A percentile compares a stretch with the other conserved stretches of the same genome.
Evolutionary conservation across 53 echinoderm and acorn worm species (phyloP).

Genomic region (Temnopleurus reevesii): DNA sequence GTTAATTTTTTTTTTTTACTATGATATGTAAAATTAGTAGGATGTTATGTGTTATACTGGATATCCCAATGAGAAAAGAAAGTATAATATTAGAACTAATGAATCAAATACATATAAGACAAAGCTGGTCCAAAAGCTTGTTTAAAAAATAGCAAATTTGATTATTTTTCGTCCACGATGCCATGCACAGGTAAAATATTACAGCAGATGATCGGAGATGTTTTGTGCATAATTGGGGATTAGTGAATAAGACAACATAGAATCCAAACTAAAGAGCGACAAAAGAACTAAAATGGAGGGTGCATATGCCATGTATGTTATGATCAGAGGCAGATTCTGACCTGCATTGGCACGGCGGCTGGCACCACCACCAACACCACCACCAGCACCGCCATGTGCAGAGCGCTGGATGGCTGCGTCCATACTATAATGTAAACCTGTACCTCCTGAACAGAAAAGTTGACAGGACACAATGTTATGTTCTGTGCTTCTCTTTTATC

Average conservation of each 20-base stretch:
- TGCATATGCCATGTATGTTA: conserved; percentile 26
- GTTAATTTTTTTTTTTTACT: too few species aligned
- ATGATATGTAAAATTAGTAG: too few species aligned
- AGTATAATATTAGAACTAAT: too few species aligned
- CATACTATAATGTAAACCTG: conserved; percentile 17
- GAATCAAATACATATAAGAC: too few species aligned
- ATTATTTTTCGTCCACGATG: not conserved
- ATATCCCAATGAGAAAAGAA: too few species aligned
- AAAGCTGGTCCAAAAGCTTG: too few species aligned
- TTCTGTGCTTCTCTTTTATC: not conserved
- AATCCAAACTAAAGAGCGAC: not conserved
- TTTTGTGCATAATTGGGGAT: not conserved
- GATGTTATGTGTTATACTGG: too few species aligned
- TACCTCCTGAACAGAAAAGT: conserved; percentile 42
- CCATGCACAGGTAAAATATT: not conserved
- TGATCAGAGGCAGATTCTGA: conserved; percentile 22
- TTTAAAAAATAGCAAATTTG: too few species aligned
- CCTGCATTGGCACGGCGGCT: conserved; percentile 45
- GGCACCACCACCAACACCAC: not conserved
- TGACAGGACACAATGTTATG: not conserved
- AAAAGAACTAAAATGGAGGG: not conserved
- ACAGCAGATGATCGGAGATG: not conserved
- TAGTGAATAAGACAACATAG: not conserved
- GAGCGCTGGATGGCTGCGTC: conserved; percentile 34
- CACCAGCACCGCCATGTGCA: conserved; percentile 36